phyloP scores from a whole-genome alignment of 1,140 invertebrate species.

The Sipha flava region DNA sequence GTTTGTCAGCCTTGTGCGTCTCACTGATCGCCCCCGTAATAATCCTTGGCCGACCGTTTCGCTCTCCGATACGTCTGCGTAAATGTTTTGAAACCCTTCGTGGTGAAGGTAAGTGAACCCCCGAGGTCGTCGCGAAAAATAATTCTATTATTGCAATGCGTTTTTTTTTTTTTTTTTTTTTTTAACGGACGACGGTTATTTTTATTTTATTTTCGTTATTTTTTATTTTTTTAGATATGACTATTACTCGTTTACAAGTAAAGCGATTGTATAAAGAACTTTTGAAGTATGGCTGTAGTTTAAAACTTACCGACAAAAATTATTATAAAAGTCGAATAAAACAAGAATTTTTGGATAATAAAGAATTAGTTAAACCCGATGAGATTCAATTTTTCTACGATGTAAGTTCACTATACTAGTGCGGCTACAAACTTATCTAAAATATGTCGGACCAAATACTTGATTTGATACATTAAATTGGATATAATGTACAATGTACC shows the following conservation, averaged over 20 bases:
- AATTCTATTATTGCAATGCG: too few relatives aligned
- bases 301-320: conserved; percentile 53
- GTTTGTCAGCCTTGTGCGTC: too few relatives aligned
- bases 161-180: not conserved
- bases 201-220: not conserved
- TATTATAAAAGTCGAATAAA: conserved; percentile 50
- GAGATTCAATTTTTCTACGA: conserved; percentile 53
- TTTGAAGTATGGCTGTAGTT: conserved; percentile 51
- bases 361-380: conserved; percentile 45
- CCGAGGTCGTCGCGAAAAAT: too few relatives aligned
- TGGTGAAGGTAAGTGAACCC: too few relatives aligned
- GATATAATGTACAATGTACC: too few relatives aligned
- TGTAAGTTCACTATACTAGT: conserved; percentile 42
- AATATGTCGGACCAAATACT: too few relatives aligned
- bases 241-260: conserved; percentile 41
- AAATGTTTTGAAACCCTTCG: too few relatives aligned
- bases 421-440: too few relatives aligned
- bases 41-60: too few relatives aligned
- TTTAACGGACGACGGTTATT: not conserved
- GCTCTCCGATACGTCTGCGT: too few relatives aligned
- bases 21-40: too few relatives aligned
- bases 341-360: conserved; percentile 54
- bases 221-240: conserved; percentile 11
- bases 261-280: conserved; percentile 53
- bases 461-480: too few relatives aligned